Evolutionary conservation across 2,888 invertebrate genomes (phyloP), one percentile per base, ranked within the genome.

Genomic region (Thymelicus lineola): DNA sequence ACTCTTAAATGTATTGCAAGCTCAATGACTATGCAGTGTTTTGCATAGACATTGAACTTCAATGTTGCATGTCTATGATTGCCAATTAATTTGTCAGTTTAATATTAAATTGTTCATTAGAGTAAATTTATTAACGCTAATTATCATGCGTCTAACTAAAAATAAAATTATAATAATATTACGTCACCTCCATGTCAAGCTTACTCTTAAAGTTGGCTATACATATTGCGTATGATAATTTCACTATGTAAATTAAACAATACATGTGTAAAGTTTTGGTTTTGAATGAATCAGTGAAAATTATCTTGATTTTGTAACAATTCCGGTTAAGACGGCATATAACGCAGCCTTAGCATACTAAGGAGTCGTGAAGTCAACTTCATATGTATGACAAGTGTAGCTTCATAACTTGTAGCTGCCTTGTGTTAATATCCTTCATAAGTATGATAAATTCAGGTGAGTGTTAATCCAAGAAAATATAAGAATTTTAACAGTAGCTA

Each of bases 261-360:
- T 59, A 7, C 14, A 20, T 36, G 15, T 58, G 38, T 50, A 36
- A 15, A 6, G 36, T 45, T 59, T 59, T 15, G 17, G 58, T 60
- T 66, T 66, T 50, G 42, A 42, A 66, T 59, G 38, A 55, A 17
- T 42, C 55, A 42, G 14, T 46, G 60, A 60, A 42, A 55, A 53
- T 46, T 55, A 68, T 68, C 67, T 68, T 68, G 67, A 62, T 68
- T 68, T 68, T 28, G 36, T 60, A 57, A 57, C 62, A 57, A 58
- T 68, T 57, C 62, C 20, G 62, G 62, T 57, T 68, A 68, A 62
- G 55, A 36, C 57, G 46, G n/a, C 57, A 62, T 53, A 62, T 68
- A 62, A 68, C 62, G 68, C 48, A 20, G 68, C 68, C 57, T 68
- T 62, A 68, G 68, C 46, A 68, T 68, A 68, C 68, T 62, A 68